Evolutionary conservation across 2,797 vertebrate species (phyloP), one percentile per base, ranked within the genome.

Genomic region (Denticeps clupeoides): DNA sequence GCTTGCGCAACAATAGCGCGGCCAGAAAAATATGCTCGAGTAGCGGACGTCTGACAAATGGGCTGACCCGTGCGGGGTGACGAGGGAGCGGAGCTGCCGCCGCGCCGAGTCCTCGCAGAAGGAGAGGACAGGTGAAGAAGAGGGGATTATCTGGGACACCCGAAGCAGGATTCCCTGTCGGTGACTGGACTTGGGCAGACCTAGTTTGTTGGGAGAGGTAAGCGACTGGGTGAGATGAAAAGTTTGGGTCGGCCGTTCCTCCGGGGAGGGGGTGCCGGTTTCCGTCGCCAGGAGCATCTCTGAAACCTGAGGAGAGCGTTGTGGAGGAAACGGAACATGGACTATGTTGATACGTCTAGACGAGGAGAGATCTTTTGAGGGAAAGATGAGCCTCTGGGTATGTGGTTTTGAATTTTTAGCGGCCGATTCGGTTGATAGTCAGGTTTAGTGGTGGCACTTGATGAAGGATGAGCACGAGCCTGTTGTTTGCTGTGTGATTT

Each of bases 291-390:
- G 49, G 45, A 69, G 58, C 62, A 70, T 60, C 61, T 62, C 24
- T 5, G 32, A 22, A 47, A 66, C 48, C 47, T 33, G 49, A 50
- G 25, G 59, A 33, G 55, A 55, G 16, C 61, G 33, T 40, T 46
- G 18, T 44, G 51, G 55, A 64, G 65, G 66, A 68, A 58, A 64
- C 57, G 67, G 38, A 67, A 71, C 64, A 69, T 47, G 64, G 22
- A 41, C 51, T 50, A 44, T 62, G n/a, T n/a, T n/a, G n/a, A n/a
- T n/a, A n/a, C n/a, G n/a, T n/a, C n/a, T n/a, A n/a, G n/a, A n/a
- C n/a, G n/a, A n/a, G n/a, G n/a, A n/a, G n/a, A n/a, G n/a, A n/a
- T n/a, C n/a, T n/a, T n/a, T n/a, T n/a, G n/a, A n/a, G n/a, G n/a
- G n/a, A n/a, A n/a, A n/a, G n/a, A n/a, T n/a, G n/a, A n/a, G n/a